These are phyloP conservation scores for Myotis daubentonii DNA, from an alignment of 2,797 vertebrate genomes.

Conservation along the genomic window DNA sequence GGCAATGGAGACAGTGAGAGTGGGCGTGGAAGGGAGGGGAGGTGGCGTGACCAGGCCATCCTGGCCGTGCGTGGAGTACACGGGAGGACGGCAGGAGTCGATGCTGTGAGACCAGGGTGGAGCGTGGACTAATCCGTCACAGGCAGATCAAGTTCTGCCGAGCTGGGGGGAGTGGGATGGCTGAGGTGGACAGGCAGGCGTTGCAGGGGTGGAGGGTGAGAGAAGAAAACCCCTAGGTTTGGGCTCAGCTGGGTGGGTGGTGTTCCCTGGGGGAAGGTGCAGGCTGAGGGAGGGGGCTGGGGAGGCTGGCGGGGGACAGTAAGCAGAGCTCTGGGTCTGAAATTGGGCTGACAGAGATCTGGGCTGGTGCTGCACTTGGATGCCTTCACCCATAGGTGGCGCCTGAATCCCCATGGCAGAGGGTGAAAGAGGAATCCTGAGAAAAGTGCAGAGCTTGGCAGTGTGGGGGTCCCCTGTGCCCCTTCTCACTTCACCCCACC, in stretches of 20 bases:
- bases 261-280: not conserved
- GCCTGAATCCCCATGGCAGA: not conserved
- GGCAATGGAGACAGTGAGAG: too few species aligned
- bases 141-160: not conserved
- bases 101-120: not conserved
- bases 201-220: not conserved
- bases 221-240: not conserved
- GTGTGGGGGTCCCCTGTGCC: not conserved
- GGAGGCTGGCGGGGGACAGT: not conserved
- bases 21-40: not conserved
- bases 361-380: not conserved
- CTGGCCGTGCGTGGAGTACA: not conserved
- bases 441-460: not conserved
- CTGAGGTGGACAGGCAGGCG: not conserved
- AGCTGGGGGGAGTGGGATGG: not conserved
- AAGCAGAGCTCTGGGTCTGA: not conserved
- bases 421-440: not conserved
- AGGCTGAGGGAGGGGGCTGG: not conserved
- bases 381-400: not conserved
- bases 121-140: fast-evolving
- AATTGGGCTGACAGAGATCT: not conserved
- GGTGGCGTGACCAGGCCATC: not conserved
- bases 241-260: too few species aligned
- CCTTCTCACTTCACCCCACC: too few species aligned
- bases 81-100: not conserved